A percentile compares a stretch with the other conserved stretches of the same genome.
Conservation (phyloP, 2,113 vertebrate species). For the Perca schrenkii region DNA sequence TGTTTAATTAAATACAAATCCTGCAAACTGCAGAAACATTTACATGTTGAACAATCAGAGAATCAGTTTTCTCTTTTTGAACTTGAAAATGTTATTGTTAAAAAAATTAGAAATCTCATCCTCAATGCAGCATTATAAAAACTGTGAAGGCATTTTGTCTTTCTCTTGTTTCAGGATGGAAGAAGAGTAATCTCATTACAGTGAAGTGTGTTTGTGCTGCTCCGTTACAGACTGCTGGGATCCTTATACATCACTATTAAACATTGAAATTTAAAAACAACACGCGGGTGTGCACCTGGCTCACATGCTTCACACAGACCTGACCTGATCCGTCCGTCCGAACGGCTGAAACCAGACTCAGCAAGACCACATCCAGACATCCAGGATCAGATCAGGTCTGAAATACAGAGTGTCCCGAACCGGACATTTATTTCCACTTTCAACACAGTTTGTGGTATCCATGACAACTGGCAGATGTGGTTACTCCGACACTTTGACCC, state of each 20-base stretch:
- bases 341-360: background rate
- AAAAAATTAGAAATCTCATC: background rate
- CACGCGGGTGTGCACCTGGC: conserved; percentile 11
- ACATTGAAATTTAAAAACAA: conserved; percentile 30
- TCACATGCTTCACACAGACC: conserved; percentile 54
- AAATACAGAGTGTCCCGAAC: background rate
- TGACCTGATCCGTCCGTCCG: conserved; percentile 32
- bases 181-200: background rate
- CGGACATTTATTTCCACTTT: background rate
- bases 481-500: conserved; percentile 87
- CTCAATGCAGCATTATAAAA: background rate
- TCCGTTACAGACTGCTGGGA: background rate
- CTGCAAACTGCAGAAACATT: background rate
- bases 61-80: background rate
- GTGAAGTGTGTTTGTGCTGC: background rate
- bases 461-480: conserved; percentile 23
- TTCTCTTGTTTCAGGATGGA: background rate
- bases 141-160: background rate
- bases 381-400: conserved; percentile 50
- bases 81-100: background rate
- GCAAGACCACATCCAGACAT: conserved; percentile 11
- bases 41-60: too few relatives aligned
- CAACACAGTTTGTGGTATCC: conserved; percentile 26
- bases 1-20: too few relatives aligned
- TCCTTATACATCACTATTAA: conserved; percentile 18